Conservation (phyloP, 2,888 invertebrate species). For the Blomia tropicalis region DNA sequence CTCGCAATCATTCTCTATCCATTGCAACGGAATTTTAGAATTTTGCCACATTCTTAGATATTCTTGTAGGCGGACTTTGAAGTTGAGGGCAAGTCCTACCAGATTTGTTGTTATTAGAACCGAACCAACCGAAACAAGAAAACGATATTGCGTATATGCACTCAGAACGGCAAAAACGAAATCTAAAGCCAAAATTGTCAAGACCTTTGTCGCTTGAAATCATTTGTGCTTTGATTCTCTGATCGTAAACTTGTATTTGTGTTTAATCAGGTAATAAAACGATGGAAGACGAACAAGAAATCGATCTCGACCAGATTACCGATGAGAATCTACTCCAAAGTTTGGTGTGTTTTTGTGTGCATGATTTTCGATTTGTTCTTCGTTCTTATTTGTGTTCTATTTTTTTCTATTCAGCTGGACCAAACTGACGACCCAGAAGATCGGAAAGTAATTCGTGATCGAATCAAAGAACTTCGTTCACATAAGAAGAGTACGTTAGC, state of each 20-base stretch:
- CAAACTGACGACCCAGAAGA: slow-evolving; percentile 17
- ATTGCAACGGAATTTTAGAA: neutral
- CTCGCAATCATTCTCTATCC: neutral
- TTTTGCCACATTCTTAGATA: neutral
- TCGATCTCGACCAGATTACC: slow-evolving; percentile 24
- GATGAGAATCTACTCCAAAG: slow-evolving; percentile 21
- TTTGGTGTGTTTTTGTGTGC: slow-evolving; percentile 15
- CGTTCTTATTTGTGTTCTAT: neutral
- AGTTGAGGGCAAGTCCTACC: neutral
- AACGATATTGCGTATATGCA: too few species aligned
- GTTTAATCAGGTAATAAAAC: neutral
- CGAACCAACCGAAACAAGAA: neutral
- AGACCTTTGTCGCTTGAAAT: neutral
- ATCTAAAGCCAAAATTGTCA: slow-evolving; percentile 7
- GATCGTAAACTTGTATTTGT: neutral
- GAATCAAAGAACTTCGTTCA: slow-evolving; percentile 37
- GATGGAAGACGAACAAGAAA: slow-evolving; percentile 21
- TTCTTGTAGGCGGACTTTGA: neutral
- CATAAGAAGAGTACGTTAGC: slow-evolving; percentile 61
- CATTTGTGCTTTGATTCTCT: neutral
- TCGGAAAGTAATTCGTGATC: slow-evolving; percentile 16
- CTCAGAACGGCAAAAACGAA: too few species aligned
- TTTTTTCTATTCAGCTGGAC: slow-evolving; percentile 43
- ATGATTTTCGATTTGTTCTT: neutral
- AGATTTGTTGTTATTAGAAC: neutral